Base-by-base conservation (phyloP, 2,797 vertebrate species). In the Acipenser ruthenus region DNA sequence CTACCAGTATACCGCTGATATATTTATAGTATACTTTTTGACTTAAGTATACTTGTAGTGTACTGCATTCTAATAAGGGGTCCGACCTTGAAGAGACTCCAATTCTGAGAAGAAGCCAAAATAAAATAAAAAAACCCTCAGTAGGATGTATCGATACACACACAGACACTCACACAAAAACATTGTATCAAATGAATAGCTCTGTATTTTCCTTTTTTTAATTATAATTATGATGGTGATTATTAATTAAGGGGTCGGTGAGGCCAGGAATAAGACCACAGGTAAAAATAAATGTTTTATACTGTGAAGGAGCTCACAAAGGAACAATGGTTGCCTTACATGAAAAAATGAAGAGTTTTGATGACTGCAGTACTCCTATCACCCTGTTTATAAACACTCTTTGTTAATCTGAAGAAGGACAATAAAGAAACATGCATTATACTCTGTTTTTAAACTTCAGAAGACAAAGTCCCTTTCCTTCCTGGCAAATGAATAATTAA, bases 211-310 rank as follows among this genome's bases (percentile, higher is more conserved):
- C 59, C 62, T 78, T 69, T 70, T 60, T 71, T 62, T 72, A 76
- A 76, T 55, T 9, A 55, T 37, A 76, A 65, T 75, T 78, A 73
- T 82, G 80, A 74, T 62, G 67, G 70, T 55, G 65, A 68, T 74
- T 63, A 65, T 49, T 60, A 67, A 1, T 64, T 63, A 67, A 50
- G 58, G 62, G 49, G 56, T 37, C 11, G 60, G 69, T 60, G 13
- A 67, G 67, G 67, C 62, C 56, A 68, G 70, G 60, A 69, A 65
- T 13, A 65, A 18, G 67, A 75, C 72, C 70, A 73, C 73, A 82
- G 89, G 83, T 78, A 91, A 93, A 88, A 74, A 82, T 80, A 84
- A 91, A 91, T 93, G 91, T 92, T 91, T 91, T 91, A 93, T 93
- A 95, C 94, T 95, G 81, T 94, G 93, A 96, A 93, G 76, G 79